Base-by-base conservation (phyloP, 1,140 invertebrate species). In the Melanaphis sacchari region DNA sequence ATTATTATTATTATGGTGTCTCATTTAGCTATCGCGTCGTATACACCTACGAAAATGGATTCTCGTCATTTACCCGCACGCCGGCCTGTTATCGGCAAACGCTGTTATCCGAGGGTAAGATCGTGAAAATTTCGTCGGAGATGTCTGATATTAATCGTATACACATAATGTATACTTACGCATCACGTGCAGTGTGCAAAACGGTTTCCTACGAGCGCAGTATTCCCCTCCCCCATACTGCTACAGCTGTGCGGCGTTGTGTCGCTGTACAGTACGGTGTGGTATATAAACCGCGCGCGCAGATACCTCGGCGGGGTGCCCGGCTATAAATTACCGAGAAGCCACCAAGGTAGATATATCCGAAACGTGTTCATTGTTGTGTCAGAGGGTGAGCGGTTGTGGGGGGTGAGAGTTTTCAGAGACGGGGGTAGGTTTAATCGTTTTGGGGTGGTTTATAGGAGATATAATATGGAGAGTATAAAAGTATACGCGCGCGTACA, bases 341-440 rank as follows among this genome's bases (percentile, higher is more conserved):
- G 76, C 91, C 91, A 92, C 91, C 91, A 49, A 92, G 91, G 91
- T 92, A 92, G 91, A 92, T 82, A 24, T 92, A 46, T 92, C 91
- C 91, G 76, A 92, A 92, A 92, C 66, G 91, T 82, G 91, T 92
- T 92, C 91, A 92, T 92, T 92, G 91, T 92, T 92, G 46, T 36
- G 91, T 52, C 66, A 18, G 41, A 31, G 26, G 46, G 46, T n/a
- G 31, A n/a, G 59, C 36, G 59, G 59, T 31, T n/a, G 59, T 76
- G 59, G 31, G n/a, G 31, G 59, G 59, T 66, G 31, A 31, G 31
- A 76, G 59, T n/a, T n/a, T n/a, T 5, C 15, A 15, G 59, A 31
- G 18, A 22, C 26, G n/a, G 90, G 90, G 91, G 91, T 92, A 92
- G 22, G 91, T 92, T 92, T 92, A 92, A 92, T 92, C 91, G 91